These are phyloP conservation scores for Eucriotettix oculatus DNA, from an alignment of 2,888 invertebrate species.

Conservation along the genomic window DNA sequence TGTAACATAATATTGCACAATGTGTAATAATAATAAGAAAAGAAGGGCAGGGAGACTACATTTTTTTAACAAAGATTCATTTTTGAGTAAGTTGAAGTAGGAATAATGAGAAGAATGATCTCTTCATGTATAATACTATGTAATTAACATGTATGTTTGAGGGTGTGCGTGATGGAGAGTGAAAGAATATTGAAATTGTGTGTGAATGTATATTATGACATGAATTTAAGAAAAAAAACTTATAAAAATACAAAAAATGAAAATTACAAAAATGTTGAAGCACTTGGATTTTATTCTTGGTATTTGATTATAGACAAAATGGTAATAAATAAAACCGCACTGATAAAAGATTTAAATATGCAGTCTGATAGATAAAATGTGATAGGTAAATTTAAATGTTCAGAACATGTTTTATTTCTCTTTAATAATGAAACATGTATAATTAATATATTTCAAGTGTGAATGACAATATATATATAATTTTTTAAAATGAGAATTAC, in stretches of 20 bases:
- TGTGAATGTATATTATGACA: not conserved
- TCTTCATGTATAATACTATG: not conserved
- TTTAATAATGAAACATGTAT: not conserved
- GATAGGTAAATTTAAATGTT: not conserved
- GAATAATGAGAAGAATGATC: not conserved
- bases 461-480: not conserved
- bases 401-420: not conserved
- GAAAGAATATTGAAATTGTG: not conserved
- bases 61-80: not conserved
- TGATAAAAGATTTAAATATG: not conserved
- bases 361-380: not conserved
- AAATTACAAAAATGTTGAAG: conserved; percentile 1
- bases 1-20: too few species aligned
- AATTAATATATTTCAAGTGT: not conserved
- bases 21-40: not conserved
- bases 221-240: not conserved
- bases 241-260: not conserved
- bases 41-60: not conserved
- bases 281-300: conserved; percentile 9
- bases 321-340: conserved; percentile 1
- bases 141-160: not conserved
- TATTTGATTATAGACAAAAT: conserved; percentile 5
- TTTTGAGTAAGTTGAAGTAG: not conserved
- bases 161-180: not conserved
- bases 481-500: not conserved